Evolutionary conservation across 2,113 vertebrate genomes (phyloP).

Genomic region (Fukomys damarensis): DNA sequence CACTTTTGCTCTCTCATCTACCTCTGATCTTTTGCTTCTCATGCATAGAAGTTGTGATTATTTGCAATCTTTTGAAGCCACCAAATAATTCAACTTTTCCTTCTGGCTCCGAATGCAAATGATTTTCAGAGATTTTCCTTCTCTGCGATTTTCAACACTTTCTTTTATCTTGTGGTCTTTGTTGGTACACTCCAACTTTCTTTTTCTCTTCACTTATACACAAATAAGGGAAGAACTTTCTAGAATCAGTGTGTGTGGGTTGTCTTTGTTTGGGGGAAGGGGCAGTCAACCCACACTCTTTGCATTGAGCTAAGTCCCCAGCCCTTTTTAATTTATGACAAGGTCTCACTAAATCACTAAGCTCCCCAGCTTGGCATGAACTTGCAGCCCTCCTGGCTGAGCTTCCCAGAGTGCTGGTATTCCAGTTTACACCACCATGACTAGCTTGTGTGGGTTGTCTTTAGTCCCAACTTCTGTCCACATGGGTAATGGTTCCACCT

Average conservation of each 20-base stretch:
- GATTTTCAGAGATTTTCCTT: conserved; percentile 38
- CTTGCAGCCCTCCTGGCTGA: neutral
- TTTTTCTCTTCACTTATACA: conserved; percentile 23
- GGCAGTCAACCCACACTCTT: neutral
- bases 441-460: neutral
- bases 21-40: conserved; percentile 13
- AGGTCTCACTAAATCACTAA: neutral
- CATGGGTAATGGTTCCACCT: neutral
- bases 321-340: neutral
- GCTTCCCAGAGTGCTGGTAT: neutral
- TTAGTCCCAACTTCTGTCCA: neutral
- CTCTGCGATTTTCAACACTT: neutral
- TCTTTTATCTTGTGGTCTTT: neutral
- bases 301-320: neutral
- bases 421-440: neutral
- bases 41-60: neutral
- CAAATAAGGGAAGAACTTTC: conserved; percentile 23
- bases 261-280: neutral
- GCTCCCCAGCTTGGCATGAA: neutral
- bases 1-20: conserved; percentile 14
- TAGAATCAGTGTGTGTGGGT: neutral
- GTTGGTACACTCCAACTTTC: neutral
- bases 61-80: conserved; percentile 48
- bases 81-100: conserved; percentile 37
- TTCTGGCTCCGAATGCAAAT: conserved; percentile 40